Evolutionary conservation across 2,797 vertebrate genomes (phyloP), one percentile per base, ranked within the genome.

Genomic region (Anolis apletophallus): DNA sequence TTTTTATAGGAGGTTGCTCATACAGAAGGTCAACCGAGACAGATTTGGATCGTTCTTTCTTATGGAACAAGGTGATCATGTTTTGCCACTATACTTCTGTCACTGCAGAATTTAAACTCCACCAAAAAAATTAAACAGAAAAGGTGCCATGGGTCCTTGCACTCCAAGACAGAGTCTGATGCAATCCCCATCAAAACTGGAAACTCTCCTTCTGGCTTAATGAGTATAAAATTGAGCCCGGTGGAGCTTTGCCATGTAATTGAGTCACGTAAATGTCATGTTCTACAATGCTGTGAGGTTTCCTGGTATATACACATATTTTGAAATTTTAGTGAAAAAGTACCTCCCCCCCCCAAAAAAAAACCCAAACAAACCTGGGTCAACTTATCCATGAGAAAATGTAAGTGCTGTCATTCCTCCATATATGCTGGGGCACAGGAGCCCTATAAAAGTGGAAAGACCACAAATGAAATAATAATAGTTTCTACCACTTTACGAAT

Each of bases 191-290:
- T 84, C 73, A 54, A 84, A 76, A 34, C 57, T 71, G 74, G 64
- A 64, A 69, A 46, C 50, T 79, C 14, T 85, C 75, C 67, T 71
- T 69, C 84, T 79, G 23, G 50, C 67, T 85, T 78, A 85, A 85
- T 79, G 61, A 77, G 59, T 69, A 52, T 32, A 72, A 85, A 80
- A 79, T 69, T 80, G 68, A 78, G 52, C 52, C 52, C 11, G 52
- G 64, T 80, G 64, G 52, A 85, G 59, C 80, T 80, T 80, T 1
- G 19, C 84, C 36, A 36, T 54, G 59, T 77, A 80, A 85, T 80
- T 85, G 84, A 80, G 77, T 80, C 84, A 73, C 12, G 13, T 2
- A 61, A 80, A 86, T 72, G 78, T 78, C 61, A 78, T 80, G 55
- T 74, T 72, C 77, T 64, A 80, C 52, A 80, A 57, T 36, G 26